Percentiles rank a stretch among this genome's conserved stretches.
Conservation (phyloP, 2,113 vertebrate species). For the Oryzias javanicus region DNA sequence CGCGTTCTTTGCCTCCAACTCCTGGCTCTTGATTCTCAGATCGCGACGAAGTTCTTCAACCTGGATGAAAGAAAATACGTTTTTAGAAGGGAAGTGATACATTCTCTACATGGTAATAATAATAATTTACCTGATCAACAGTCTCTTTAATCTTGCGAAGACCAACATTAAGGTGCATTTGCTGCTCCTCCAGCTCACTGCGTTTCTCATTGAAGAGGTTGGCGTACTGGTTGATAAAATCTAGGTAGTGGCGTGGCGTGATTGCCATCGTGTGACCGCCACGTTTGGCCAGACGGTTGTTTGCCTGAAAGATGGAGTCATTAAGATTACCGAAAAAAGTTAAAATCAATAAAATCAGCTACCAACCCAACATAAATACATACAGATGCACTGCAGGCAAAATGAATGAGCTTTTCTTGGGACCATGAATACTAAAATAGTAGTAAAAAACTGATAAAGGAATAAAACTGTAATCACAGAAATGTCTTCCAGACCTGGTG, state of each 20-base stretch:
- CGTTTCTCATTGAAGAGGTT: slow-evolving; percentile 98
- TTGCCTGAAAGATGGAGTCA: slow-evolving; percentile 78
- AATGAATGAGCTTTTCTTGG: too few relatives aligned
- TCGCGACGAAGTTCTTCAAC: slow-evolving; percentile 96
- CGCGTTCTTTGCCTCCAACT: slow-evolving; percentile 96
- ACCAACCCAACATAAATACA: too few relatives aligned
- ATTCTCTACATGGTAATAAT: neutral
- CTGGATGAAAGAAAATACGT: slow-evolving; percentile 57
- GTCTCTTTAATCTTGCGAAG: slow-evolving; percentile 98
- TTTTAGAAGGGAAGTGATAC: neutral
- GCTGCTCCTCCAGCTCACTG: slow-evolving; percentile 96
- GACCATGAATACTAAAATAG: too few relatives aligned
- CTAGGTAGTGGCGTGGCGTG: slow-evolving; percentile 97
- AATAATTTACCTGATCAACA: slow-evolving; percentile 86
- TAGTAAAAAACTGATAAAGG: too few relatives aligned
- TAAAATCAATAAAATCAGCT: neutral
- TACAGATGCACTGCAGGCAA: too few relatives aligned
- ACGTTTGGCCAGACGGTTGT: slow-evolving; percentile 92
- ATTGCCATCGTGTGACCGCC: slow-evolving; percentile 97
- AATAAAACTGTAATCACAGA: too few relatives aligned
- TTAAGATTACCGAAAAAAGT: neutral
- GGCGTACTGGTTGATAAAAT: slow-evolving; percentile 99
- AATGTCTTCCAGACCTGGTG: slow-evolving; percentile 84
- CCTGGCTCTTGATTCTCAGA: slow-evolving; percentile 95
- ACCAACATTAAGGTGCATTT: slow-evolving; percentile 98